Evolutionary conservation across 2,797 vertebrate genomes (phyloP).

Genomic region (Anguilla obscura): DNA sequence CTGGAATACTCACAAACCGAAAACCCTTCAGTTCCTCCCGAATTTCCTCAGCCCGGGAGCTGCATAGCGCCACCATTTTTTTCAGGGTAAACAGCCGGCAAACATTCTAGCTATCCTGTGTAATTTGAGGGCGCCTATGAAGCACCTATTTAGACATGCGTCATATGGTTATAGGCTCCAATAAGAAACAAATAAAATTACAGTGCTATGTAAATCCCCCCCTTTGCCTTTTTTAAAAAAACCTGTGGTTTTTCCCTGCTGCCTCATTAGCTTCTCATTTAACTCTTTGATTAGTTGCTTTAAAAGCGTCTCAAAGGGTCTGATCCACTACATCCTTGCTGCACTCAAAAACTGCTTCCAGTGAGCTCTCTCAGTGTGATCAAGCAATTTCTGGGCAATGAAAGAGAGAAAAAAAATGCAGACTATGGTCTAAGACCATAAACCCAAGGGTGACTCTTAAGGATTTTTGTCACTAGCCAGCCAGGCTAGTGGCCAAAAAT

Average conservation of each 20-base stretch:
- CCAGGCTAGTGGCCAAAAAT: too few relatives aligned
- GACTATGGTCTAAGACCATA: not conserved
- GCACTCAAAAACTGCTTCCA: constrained; percentile 20
- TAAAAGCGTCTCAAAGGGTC: constrained; percentile 11
- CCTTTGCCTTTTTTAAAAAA: not conserved
- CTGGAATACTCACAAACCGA: not conserved
- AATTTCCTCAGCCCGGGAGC: not conserved
- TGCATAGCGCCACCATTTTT: not conserved
- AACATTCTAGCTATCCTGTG: constrained; percentile 14
- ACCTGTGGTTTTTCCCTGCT: constrained; percentile 1
- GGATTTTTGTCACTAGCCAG: too few relatives aligned
- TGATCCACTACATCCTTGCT: not conserved
- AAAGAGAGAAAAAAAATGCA: constrained; percentile 46
- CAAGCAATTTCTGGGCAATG: constrained; percentile 49
- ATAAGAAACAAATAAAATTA: constrained; percentile 29
- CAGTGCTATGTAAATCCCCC: not conserved
- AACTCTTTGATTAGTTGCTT: constrained; percentile 5
- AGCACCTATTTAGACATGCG: constrained; percentile 12
- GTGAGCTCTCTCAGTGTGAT: constrained; percentile 51
- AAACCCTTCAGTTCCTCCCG: not conserved
- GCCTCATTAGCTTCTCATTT: constrained; percentile 14
- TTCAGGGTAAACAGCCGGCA: not conserved
- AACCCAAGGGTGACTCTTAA: not conserved
- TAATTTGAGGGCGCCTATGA: constrained; percentile 24
- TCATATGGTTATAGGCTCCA: constrained; percentile 17